These are phyloP conservation scores for Crenuchus spilurus DNA, from an alignment of 2,797 vertebrate species.

Conservation along the genomic window DNA sequence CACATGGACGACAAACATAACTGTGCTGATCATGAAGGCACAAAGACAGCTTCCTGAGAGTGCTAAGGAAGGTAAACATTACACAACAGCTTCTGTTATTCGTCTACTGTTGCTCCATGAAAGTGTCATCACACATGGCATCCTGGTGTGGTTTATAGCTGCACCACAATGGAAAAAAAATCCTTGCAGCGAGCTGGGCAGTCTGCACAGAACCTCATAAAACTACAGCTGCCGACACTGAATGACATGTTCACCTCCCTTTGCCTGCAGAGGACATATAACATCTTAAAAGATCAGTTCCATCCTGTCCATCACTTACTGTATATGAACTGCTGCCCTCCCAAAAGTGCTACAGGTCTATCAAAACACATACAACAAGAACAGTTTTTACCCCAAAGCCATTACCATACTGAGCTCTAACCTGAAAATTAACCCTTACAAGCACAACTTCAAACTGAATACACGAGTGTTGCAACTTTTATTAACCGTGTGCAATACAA, in stretches of 20 bases:
- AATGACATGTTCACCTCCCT: neutral
- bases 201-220: neutral
- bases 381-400: constrained; percentile 16
- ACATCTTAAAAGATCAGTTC: neutral
- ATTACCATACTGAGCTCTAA: constrained; percentile 1
- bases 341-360: constrained; percentile 12
- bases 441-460: no score
- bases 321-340: constrained; percentile 17
- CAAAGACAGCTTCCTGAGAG: neutral
- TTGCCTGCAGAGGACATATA: neutral
- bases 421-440: no score
- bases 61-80: neutral
- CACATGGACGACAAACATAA: no score
- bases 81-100: neutral
- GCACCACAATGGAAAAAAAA: neutral
- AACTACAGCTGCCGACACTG: constrained; percentile 1
- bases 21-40: neutral
- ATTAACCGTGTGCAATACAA: no score
- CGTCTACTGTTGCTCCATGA: constrained; percentile 4
- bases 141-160: constrained; percentile 1
- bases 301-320: neutral
- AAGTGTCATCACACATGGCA: neutral
- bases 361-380: neutral
- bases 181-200: neutral
- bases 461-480: no score